Conservation (phyloP, 2,113 vertebrate species). For the Dromas ardeola region DNA sequence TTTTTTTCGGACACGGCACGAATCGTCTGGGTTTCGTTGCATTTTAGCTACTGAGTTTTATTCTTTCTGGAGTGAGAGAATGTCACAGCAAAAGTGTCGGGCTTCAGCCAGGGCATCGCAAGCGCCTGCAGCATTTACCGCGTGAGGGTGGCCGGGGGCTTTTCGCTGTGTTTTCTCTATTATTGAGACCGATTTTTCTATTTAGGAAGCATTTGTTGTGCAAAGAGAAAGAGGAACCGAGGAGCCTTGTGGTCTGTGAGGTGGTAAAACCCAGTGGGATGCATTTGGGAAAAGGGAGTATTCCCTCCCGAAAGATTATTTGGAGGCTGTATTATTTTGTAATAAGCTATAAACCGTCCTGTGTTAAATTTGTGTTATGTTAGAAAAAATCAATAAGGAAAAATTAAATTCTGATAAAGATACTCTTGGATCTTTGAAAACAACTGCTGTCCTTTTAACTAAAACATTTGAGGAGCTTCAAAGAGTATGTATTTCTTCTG, state of each 20-base stretch:
- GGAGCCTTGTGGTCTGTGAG: background rate
- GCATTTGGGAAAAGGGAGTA: slow-evolving; percentile 54
- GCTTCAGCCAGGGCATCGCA: background rate
- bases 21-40: background rate
- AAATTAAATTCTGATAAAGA: slow-evolving; percentile 84
- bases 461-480: slow-evolving; percentile 86
- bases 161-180: background rate
- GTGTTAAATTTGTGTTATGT: slow-evolving; percentile 75
- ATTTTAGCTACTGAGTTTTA: slow-evolving; percentile 4
- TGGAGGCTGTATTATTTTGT: slow-evolving; percentile 71
- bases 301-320: slow-evolving; percentile 43
- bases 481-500: slow-evolving; percentile 84
- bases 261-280: slow-evolving; percentile 41
- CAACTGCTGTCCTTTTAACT: slow-evolving; percentile 85
- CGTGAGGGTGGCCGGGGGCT: background rate
- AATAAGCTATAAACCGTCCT: slow-evolving; percentile 78
- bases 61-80: background rate
- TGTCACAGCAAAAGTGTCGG: background rate
- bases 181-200: background rate
- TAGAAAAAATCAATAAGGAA: slow-evolving; percentile 80
- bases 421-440: slow-evolving; percentile 83
- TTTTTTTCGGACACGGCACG: background rate
- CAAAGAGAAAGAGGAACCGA: background rate
- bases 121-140: background rate
- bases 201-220: background rate